A percentile compares a stretch with the other conserved stretches of the same genome.
Evolutionary conservation across 2,113 vertebrate genomes (phyloP).

Genomic region (Pelusios castaneus): DNA sequence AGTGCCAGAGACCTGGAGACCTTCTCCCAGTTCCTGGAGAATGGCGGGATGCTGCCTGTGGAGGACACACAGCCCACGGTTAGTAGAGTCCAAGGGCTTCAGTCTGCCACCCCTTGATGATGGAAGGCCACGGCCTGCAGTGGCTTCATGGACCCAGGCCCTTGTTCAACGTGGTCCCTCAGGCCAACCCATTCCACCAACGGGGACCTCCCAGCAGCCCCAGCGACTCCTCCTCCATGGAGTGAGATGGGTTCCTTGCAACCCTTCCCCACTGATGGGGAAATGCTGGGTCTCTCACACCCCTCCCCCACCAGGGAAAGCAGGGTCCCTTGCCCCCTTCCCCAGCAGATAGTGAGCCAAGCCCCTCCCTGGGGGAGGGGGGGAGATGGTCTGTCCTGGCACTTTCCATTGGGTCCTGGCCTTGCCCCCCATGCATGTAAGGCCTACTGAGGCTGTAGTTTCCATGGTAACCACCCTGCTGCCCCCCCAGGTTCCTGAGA

Average conservation of each 20-base stretch:
- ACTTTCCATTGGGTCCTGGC: background rate
- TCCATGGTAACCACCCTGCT: background rate
- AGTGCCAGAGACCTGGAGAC: slow-evolving; percentile 85
- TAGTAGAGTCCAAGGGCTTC: background rate
- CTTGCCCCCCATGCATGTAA: background rate
- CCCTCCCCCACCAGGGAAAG: background rate
- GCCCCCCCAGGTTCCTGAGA: slow-evolving; percentile 46
- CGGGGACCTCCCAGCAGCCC: background rate
- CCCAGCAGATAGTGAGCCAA: background rate
- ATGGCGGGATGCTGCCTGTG: slow-evolving; percentile 79
- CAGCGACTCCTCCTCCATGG: background rate
- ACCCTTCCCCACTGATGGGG: background rate
- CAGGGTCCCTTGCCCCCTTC: background rate
- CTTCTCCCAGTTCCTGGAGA: slow-evolving; percentile 89
- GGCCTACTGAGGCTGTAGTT: background rate
- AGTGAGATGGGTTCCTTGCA: background rate
- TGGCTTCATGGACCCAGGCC: no score
- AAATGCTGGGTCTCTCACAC: background rate
- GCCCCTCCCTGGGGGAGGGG: no score
- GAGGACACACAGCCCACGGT: slow-evolving; percentile 37
- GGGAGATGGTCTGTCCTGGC: no score
- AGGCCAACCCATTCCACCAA: background rate
- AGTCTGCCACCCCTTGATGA: background rate
- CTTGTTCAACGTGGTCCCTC: background rate
- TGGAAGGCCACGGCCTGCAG: no score